phyloP scores from a whole-genome alignment of 2,888 invertebrate species.

The Eremobia ochroleuca region DNA sequence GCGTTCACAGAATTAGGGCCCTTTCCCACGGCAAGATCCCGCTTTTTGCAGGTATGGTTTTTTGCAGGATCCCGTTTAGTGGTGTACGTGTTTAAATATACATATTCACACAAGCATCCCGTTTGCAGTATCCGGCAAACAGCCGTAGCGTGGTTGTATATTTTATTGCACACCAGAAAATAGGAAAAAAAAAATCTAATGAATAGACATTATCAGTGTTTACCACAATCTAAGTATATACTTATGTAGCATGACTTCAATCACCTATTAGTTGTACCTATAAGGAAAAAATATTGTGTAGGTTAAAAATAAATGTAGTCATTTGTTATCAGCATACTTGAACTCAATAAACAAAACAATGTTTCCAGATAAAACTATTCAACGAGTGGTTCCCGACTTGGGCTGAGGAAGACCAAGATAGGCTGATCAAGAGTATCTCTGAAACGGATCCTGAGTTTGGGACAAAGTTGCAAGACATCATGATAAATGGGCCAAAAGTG shows the following conservation, averaged over 20 bases:
- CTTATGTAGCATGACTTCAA: constrained; percentile 4
- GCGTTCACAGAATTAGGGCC: no score
- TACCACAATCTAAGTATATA: constrained; percentile 9
- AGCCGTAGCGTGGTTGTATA: no score
- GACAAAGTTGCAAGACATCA: constrained; percentile 92
- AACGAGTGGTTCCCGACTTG: constrained; percentile 96
- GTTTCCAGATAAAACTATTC: constrained; percentile 94
- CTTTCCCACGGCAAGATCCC: no score
- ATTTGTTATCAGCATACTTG: not conserved
- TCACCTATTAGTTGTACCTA: not conserved
- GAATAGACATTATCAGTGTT: not conserved
- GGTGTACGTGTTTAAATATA: no score
- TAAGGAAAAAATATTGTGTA: not conserved
- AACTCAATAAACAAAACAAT: constrained; percentile 23
- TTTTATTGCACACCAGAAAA: no score
- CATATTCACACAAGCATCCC: no score
- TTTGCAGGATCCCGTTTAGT: no score
- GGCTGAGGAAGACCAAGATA: constrained; percentile 94
- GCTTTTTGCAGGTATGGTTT: no score
- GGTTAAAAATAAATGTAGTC: not conserved
- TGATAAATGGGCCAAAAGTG: constrained; percentile 79
- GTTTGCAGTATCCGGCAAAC: no score
- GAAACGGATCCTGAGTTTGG: constrained; percentile 94
- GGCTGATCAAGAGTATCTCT: constrained; percentile 93
- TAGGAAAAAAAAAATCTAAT: no score